These are phyloP conservation scores for Actenoides lindsayi DNA, from an alignment of 2,113 vertebrate genomes.

Conservation along the genomic window DNA sequence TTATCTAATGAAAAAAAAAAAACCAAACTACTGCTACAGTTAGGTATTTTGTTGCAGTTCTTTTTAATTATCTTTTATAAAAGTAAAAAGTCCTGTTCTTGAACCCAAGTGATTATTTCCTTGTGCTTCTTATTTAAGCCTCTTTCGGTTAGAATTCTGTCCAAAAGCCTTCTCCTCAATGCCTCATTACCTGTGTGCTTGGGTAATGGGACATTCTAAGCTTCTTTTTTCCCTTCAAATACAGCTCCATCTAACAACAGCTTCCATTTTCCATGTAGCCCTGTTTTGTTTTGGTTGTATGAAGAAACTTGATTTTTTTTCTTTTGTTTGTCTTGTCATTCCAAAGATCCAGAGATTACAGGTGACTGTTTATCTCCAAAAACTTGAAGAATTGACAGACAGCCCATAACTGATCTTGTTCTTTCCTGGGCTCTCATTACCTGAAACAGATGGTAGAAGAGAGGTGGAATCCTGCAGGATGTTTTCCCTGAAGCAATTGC, in stretches of 20 bases:
- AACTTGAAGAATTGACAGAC: not conserved
- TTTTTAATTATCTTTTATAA: not conserved
- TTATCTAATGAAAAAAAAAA: not conserved
- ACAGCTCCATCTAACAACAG: not conserved
- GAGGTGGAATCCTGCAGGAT: not conserved
- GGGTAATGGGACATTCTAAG: not conserved
- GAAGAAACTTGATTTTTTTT: not conserved
- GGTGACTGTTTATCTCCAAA: not conserved
- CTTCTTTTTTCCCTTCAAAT: not conserved
- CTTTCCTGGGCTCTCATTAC: not conserved
- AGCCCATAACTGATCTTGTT: not conserved
- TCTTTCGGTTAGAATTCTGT: not conserved
- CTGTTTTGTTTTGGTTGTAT: not conserved
- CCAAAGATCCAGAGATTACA: not conserved
- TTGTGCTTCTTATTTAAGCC: not conserved
- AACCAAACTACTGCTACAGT: not conserved
- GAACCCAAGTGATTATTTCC: not conserved
- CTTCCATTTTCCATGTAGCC: not conserved
- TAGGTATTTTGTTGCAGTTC: not conserved
- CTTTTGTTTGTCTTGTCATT: not conserved
- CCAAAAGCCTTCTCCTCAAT: not conserved
- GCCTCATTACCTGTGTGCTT: rapidly evolving
- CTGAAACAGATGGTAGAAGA: slow-evolving; percentile 7
- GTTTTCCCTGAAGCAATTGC: not conserved
- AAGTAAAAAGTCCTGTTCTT: not conserved